Evolutionary conservation across 2,113 vertebrate genomes (phyloP), one percentile per base, ranked within the genome.

Genomic region (Petromus typicus): DNA sequence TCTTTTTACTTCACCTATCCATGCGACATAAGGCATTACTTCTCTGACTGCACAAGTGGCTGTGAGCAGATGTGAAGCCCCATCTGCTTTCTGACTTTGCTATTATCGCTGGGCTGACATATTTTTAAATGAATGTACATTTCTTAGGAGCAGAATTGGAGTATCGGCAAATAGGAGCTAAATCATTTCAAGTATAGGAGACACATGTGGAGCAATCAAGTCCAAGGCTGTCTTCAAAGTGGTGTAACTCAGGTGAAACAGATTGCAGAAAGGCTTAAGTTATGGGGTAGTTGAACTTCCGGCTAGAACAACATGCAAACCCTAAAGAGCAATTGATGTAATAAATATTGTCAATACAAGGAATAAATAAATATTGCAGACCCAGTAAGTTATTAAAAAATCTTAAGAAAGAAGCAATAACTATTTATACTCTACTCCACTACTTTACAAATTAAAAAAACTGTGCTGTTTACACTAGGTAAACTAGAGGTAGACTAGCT

Each of bases 1-100:
- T 34, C 51, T 78, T 13, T 56, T 75, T 48, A 27, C 13, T 6
- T 0, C 4, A 51, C 13, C 0, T 48, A 23, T 51, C 81, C 25
- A 71, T 94, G 11, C 14, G 87, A 54, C 7, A 23, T 93, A 79
- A 95, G 80, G 88, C 30, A 82, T 56, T 88, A 13, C 40, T 91
- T 86, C 14, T 88, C 79, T 64, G 48, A 87, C 3, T 85, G n/a
- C 18, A 32, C 37, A 81, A 67, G 23, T 64, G 34, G 4, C 48
- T 67, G 25, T 45, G 82, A 73, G 37, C n/a, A 89, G 51, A 78
- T 20, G 37, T 63, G 61, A 90, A 40, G 67, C 91, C 0, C 7
- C 30, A 61, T 80, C 22, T 43, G 7, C 45, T 80, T 81, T 82
- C 7, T 43, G 85, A 30, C 4, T 79, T 93, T 94, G 66, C 73